phyloP scores from a whole-genome alignment of 2,113 vertebrate species.

The Colius striatus region DNA sequence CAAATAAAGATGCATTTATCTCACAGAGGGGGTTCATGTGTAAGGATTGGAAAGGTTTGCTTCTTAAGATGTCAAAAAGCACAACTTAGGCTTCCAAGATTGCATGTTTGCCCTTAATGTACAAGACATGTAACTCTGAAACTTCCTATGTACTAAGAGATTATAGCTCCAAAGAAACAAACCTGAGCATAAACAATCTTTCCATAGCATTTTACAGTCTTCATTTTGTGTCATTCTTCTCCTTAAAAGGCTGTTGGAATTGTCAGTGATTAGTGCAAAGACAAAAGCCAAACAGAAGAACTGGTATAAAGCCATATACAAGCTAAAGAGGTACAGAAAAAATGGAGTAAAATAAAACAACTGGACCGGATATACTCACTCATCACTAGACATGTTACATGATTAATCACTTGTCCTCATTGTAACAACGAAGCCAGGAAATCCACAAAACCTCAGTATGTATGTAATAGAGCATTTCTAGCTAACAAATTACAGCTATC shows the following conservation, averaged over 20 bases:
- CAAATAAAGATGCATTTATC: neutral
- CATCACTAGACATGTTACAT: slow-evolving; percentile 40
- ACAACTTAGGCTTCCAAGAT: neutral
- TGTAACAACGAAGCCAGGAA: slow-evolving; percentile 60
- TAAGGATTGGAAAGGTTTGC: neutral
- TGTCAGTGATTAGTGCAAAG: neutral
- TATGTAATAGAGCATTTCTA: slow-evolving; percentile 62
- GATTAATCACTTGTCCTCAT: slow-evolving; percentile 69
- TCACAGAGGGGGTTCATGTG: neutral
- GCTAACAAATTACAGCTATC: slow-evolving; percentile 68
- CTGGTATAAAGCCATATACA: neutral
- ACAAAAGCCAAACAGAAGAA: neutral
- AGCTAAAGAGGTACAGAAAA: neutral
- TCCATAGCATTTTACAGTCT: neutral
- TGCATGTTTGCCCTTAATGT: neutral
- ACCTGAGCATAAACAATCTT: neutral
- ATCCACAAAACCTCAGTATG: slow-evolving; percentile 66
- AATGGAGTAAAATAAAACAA: neutral
- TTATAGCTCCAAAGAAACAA: neutral
- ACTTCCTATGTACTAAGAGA: neutral
- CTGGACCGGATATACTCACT: slow-evolving; percentile 30
- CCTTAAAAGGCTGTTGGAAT: neutral
- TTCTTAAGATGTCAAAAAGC: neutral
- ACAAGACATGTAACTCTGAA: neutral
- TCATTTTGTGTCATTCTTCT: neutral